Base-by-base conservation (phyloP, 2,888 invertebrate genomes). In the Scaeva pyrastri region DNA sequence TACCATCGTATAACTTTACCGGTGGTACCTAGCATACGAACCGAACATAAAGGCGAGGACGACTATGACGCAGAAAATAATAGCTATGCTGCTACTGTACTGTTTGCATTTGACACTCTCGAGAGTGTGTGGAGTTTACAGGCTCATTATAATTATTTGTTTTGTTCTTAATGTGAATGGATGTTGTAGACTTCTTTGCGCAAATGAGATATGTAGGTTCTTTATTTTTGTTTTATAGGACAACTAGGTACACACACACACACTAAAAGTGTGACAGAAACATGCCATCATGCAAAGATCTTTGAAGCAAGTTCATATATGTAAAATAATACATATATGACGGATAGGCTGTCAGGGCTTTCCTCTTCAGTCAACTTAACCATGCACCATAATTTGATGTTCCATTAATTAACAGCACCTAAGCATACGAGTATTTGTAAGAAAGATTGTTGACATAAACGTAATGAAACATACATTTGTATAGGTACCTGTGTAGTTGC, bases 111-210 rank as follows among this genome's bases (percentile, higher is more conserved):
- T 80, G 52, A 60, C 68, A 80, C 68, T 80, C 60, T 70, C 31
- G 48, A 74, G 56, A 26, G 52, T 73, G 50, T 66, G 58, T 58
- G 56, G 64, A 68, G 64, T 56, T 79, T 73, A 66, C 74, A 70
- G 68, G 74, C 80, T 80, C 80, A 74, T 80, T 80, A 68, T 74
- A 68, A 80, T 68, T 74, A 60, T 74, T 80, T 80, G 71, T 60
- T 43, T 68, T 80, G 55, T 74, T 68, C 58, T 68, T 73, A 5
- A 60, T 60, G 26, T 68, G 74, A 70, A 80, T 79, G 68, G 50
- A 68, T 70, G 80, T 52, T 80, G 74, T 60, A 60, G 52, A 68
- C 68, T 62, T 62, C 26, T 79, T 45, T 72, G 62, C 36, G 62
- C 36, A 72, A 78, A 78, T 66, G 73, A 58, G 50, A 41, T 41